phyloP scores from a whole-genome alignment of 1,140 invertebrate genomes.

The Bicyclus anynana region DNA sequence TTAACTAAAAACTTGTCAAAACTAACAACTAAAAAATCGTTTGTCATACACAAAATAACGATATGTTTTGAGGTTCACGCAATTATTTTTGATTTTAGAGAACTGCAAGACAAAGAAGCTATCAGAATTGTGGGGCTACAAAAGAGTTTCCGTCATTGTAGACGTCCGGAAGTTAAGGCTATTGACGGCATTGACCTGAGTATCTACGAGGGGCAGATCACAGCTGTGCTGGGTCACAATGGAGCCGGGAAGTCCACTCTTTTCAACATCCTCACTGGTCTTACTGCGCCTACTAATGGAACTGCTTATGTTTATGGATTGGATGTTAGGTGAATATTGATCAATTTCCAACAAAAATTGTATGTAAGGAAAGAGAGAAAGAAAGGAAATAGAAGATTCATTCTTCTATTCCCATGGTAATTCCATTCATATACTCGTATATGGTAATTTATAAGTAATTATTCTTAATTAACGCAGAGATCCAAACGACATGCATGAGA shows the following conservation, averaged over 20 bases:
- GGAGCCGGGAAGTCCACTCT: conserved; percentile 93
- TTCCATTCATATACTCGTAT: no score
- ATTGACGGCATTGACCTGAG: conserved; percentile 83
- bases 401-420: no score
- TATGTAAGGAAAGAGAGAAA: no score
- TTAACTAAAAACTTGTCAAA: no score
- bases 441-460: neutral
- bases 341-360: no score
- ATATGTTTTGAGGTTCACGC: no score
- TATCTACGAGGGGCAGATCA: conserved; percentile 91
- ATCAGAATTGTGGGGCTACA: conserved; percentile 86
- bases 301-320: conserved; percentile 87
- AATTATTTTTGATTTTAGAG: conserved; percentile 40
- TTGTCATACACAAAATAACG: no score
- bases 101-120: conserved; percentile 85
- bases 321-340: conserved; percentile 79
- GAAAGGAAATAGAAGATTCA: no score
- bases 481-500: conserved; percentile 84
- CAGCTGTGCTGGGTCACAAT: conserved; percentile 91
- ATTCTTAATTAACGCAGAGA: conserved; percentile 66
- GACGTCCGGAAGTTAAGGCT: conserved; percentile 77
- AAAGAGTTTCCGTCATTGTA: conserved; percentile 83
- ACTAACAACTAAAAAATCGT: no score
- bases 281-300: conserved; percentile 85
- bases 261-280: conserved; percentile 91